Conservation (phyloP, 1,140 invertebrate genomes). For the Drosophila biarmipes region DNA sequence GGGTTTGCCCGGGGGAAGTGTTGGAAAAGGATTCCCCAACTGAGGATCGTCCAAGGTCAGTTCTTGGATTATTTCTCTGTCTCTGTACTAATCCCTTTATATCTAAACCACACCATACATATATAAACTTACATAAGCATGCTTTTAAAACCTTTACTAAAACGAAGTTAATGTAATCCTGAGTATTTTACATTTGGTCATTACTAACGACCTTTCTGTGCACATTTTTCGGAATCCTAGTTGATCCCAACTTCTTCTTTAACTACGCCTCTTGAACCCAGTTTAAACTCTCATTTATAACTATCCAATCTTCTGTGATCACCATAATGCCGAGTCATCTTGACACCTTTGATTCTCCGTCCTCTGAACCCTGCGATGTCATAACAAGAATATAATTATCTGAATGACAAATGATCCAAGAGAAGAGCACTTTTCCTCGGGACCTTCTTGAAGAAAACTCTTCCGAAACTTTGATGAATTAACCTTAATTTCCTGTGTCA, state of each 20-base stretch:
- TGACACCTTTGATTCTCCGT: conserved; percentile 28
- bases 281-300: conserved; percentile 39
- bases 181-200: too few species aligned
- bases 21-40: neutral
- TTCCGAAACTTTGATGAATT: conserved; percentile 59
- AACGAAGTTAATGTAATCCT: too few species aligned
- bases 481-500: conserved; percentile 78
- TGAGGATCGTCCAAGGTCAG: conserved; percentile 13
- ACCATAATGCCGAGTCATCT: conserved; percentile 32
- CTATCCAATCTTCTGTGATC: conserved; percentile 7
- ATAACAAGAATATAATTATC: conserved; percentile 54
- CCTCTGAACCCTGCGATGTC: conserved; percentile 34
- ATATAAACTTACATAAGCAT: neutral
- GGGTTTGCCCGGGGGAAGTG: neutral
- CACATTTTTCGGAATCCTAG: neutral
- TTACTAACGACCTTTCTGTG: too few species aligned
- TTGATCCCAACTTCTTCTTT: neutral
- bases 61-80: neutral
- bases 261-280: conserved; percentile 17
- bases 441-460: conserved; percentile 8
- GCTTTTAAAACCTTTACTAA: too few species aligned
- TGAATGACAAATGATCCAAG: conserved; percentile 53
- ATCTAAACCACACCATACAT: neutral
- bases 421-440: conserved; percentile 15
- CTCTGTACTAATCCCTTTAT: neutral